Conservation (phyloP, 2,797 vertebrate species). For the Trichosurus vulpecula region DNA sequence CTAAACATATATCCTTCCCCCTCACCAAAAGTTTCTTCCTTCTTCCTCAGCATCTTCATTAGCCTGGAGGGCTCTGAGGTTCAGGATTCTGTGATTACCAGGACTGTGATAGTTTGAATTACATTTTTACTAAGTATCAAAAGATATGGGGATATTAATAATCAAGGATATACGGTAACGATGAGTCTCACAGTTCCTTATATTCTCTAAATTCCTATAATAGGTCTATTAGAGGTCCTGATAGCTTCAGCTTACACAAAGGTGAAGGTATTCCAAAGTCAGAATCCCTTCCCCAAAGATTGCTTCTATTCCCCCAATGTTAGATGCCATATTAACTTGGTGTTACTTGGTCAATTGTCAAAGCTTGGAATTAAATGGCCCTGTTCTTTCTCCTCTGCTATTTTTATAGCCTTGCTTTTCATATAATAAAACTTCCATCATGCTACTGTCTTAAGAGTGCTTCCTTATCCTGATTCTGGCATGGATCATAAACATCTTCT, state of each 20-base stretch:
- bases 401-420: not conserved
- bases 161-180: not conserved
- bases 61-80: not conserved
- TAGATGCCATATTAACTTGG: not conserved
- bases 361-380: not conserved
- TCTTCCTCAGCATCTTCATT: not conserved
- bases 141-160: not conserved
- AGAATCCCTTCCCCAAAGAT: not conserved
- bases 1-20: not conserved
- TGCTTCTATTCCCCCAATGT: not conserved
- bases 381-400: not conserved
- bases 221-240: not conserved
- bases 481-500: not conserved
- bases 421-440: not conserved
- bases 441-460: not conserved
- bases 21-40: not conserved
- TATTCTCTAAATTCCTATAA: not conserved
- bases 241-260: not conserved
- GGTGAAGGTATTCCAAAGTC: not conserved
- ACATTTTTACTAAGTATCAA: not conserved
- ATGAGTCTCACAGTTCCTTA: not conserved
- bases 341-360: not conserved
- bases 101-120: not conserved
- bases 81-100: not conserved
- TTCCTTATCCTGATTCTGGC: not conserved